Percentiles rank a stretch among this genome's conserved stretches.
Conservation (phyloP, 2,113 vertebrate genomes). For the Actenoides lindsayi region DNA sequence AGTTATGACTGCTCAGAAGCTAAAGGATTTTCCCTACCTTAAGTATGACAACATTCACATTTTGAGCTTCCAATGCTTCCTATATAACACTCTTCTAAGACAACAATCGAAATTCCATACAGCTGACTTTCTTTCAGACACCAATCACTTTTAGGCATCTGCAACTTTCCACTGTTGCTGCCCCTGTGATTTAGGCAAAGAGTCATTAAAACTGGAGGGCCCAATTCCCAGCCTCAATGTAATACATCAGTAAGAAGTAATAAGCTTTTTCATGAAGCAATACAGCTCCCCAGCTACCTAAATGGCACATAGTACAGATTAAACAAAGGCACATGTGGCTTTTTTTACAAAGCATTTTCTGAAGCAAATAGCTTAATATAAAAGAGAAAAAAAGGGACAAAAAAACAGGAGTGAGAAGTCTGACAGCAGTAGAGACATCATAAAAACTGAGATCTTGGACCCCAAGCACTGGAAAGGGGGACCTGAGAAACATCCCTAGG, state of each 20-base stretch:
- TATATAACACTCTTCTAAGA: background rate
- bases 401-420: background rate
- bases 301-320: constrained; percentile 1
- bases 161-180: constrained; percentile 13
- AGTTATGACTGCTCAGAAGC: background rate
- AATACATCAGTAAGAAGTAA: constrained; percentile 7
- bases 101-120: background rate
- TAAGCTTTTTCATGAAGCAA: constrained; percentile 29
- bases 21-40: background rate
- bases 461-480: background rate
- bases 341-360: background rate
- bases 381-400: background rate
- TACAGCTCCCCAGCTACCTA: constrained; percentile 38
- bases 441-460: background rate
- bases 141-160: background rate
- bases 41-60: background rate
- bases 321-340: constrained; percentile 30
- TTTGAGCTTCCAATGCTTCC: background rate
- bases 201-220: constrained; percentile 32
- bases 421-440: background rate
- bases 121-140: background rate
- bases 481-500: background rate
- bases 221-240: constrained; percentile 30
- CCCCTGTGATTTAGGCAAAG: constrained; percentile 10
- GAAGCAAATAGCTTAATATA: background rate